A percentile compares a stretch with the other conserved stretches of the same genome.
Conservation (phyloP, 2,797 vertebrate species). For the Bufotes viridis region DNA sequence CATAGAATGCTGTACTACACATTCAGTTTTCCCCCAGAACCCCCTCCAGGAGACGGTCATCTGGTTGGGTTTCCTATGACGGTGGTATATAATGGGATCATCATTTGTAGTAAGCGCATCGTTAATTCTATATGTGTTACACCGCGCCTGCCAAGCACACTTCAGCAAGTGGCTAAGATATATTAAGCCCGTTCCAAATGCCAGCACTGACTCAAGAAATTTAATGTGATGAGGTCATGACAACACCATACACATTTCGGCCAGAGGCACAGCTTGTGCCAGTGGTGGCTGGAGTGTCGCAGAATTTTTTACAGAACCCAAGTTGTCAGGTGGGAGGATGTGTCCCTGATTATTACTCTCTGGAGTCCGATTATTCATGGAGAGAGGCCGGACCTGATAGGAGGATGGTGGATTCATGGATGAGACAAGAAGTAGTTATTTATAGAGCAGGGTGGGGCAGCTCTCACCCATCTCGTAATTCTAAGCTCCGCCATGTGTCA, state of each 20-base stretch:
- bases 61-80: not conserved
- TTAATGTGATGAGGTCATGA: constrained; percentile 30
- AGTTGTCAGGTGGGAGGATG: constrained; percentile 6
- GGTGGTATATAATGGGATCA: constrained; percentile 3
- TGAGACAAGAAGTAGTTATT: constrained; percentile 53
- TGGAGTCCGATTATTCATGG: constrained; percentile 35
- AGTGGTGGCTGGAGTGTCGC: not conserved
- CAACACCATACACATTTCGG: not conserved
- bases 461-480: constrained; percentile 52
- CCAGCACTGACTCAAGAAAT: constrained; percentile 31
- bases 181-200: not conserved
- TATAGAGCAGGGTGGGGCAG: constrained; percentile 56
- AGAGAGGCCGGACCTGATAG: constrained; percentile 20
- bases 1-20: not conserved
- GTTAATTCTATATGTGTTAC: constrained; percentile 17
- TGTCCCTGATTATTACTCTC: constrained; percentile 3
- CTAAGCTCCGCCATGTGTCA: constrained; percentile 40
- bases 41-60: not conserved
- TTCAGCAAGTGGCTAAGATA: constrained; percentile 21
- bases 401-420: constrained; percentile 25
- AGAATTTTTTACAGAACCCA: constrained; percentile 6
- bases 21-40: not conserved
- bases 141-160: constrained; percentile 20
- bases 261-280: not conserved
- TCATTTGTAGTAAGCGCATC: constrained; percentile 16